Evolutionary conservation across 2,797 vertebrate genomes (phyloP), one percentile per base, ranked within the genome.

Genomic region (Enteromius anoplus): DNA sequence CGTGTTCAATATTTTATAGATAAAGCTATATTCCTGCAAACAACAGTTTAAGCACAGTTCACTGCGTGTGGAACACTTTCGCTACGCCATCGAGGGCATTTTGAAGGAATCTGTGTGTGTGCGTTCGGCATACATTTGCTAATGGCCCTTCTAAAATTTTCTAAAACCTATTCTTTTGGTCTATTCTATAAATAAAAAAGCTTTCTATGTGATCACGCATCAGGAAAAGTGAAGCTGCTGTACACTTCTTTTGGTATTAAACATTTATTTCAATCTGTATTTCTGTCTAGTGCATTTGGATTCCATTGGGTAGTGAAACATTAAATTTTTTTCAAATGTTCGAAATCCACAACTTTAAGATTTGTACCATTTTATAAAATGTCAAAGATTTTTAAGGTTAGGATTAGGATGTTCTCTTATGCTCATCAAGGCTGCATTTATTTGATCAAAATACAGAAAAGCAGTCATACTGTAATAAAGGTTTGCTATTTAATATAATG

Each of bases 41-140:
- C 92, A 93, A 93, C 90, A 92, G 90, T 92, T 94, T 93, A 93
- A 91, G 91, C 89, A 92, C 91, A 87, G 91, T 86, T 94, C 91
- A 91, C 88, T 90, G 91, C 89, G 76, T 68, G 73, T 89, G 87
- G 88, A 89, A 88, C 51, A 85, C 89, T 82, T 84, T 62, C 58
- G 72, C 55, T 78, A 11, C 15, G 47, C 80, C 47, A 60, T 80
- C 26, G 58, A 32, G 23, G 60, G 19, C 37, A 42, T 64, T 75
- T 81, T 70, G 4, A 12, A 53, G 60, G 21, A 49, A 45, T 86
- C 40, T 76, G 86, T 10, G 23, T 40, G 37, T 49, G 69, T 42
- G 60, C 69, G 3, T 45, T 75, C 72, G 40, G 49, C 21, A 26
- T 34, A 37, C 62, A 34, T 58, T 69, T 66, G 10, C 17, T 45